Evolutionary conservation across 2,797 vertebrate species (phyloP).

Genomic region (Macrochelys suwanniensis): DNA sequence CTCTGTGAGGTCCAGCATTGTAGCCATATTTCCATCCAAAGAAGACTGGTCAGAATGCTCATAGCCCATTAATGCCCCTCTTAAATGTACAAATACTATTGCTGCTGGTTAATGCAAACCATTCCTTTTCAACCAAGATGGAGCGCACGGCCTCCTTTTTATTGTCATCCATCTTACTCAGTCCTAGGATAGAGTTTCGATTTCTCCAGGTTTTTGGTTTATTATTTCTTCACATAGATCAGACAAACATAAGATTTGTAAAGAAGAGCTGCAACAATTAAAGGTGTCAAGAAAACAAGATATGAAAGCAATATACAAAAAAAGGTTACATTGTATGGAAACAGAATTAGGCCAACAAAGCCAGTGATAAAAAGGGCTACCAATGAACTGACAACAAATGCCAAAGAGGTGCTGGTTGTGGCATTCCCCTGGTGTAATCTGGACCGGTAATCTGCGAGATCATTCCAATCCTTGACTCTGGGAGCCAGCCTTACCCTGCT

Average conservation of each 20-base stretch:
- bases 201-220: not conserved
- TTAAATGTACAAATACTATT: not conserved
- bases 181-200: not conserved
- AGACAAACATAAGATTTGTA: not conserved
- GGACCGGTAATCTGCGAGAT: no score
- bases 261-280: not conserved
- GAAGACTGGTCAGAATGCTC: not conserved
- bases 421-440: no score
- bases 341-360: not conserved
- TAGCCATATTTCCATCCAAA: not conserved
- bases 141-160: not conserved
- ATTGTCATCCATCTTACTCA: not conserved
- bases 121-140: not conserved
- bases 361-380: not conserved
- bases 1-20: not conserved
- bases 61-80: not conserved
- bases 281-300: not conserved
- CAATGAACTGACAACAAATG: not conserved
- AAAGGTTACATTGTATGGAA: not conserved
- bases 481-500: no score
- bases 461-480: no score
- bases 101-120: not conserved
- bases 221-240: not conserved
- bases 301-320: not conserved
- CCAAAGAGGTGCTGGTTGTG: not conserved